A percentile compares a stretch with the other conserved stretches of the same genome.
These are phyloP conservation scores for Orius insidiosus DNA, from an alignment of 1,140 invertebrate species.

Conservation along the genomic window DNA sequence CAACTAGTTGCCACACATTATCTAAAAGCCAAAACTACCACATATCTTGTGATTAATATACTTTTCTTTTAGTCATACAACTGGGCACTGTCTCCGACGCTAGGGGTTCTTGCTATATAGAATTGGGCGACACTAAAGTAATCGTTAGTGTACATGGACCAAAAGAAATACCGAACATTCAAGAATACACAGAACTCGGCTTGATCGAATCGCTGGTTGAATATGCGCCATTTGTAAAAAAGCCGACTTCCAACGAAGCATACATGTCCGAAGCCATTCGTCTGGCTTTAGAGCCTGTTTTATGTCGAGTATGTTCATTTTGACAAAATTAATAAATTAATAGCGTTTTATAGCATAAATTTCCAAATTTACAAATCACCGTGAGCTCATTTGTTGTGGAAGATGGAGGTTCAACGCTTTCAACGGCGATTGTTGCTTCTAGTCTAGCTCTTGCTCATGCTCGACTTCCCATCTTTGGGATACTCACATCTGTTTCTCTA, in stretches of 20 bases:
- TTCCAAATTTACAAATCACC: slow-evolving; percentile 55
- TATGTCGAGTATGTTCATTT: slow-evolving; percentile 20
- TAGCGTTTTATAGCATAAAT: slow-evolving; percentile 25
- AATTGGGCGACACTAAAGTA: slow-evolving; percentile 71
- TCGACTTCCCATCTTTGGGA: slow-evolving; percentile 73
- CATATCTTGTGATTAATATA: no score
- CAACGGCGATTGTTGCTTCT: slow-evolving; percentile 67
- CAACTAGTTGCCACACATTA: no score
- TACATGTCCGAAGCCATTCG: slow-evolving; percentile 1
- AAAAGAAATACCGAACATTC: slow-evolving; percentile 59
- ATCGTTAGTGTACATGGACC: slow-evolving; percentile 75
- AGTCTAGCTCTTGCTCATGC: slow-evolving; percentile 67
- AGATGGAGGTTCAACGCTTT: slow-evolving; percentile 63
- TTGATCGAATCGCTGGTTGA: slow-evolving; percentile 70
- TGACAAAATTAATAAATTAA: no score
- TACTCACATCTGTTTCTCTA: slow-evolving; percentile 45
- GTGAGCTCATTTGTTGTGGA: slow-evolving; percentile 66
- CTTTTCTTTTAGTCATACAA: slow-evolving; percentile 1
- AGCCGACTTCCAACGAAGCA: background rate
- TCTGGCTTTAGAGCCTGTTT: slow-evolving; percentile 58
- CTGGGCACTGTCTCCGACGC: slow-evolving; percentile 54
- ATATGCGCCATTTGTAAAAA: slow-evolving; percentile 51
- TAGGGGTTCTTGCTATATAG: slow-evolving; percentile 79
- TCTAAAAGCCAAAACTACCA: no score
- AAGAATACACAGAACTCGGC: slow-evolving; percentile 51